Evolutionary conservation across 1,140 invertebrate species (phyloP).

Genomic region (Eumaeus atala): DNA sequence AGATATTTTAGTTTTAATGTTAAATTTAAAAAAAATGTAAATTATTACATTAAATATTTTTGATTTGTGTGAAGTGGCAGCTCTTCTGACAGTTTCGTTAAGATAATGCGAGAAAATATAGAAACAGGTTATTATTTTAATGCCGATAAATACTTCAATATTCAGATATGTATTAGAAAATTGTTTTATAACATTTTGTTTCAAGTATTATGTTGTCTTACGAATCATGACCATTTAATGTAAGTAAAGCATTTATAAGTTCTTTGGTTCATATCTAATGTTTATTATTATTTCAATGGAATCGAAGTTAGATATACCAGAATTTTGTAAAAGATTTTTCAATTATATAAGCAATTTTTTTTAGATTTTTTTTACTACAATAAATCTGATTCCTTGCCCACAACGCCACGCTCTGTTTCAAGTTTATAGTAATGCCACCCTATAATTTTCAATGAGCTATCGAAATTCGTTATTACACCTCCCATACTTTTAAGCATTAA

Average conservation of each 20-base stretch:
- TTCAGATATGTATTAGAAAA: slow-evolving; percentile 9
- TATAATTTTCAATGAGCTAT: too few relatives aligned
- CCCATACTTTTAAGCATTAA: too few relatives aligned
- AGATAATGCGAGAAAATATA: too few relatives aligned
- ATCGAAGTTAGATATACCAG: slow-evolving; percentile 47
- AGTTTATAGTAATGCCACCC: too few relatives aligned
- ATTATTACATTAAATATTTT: too few relatives aligned
- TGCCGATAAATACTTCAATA: background rate
- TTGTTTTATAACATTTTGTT: slow-evolving; percentile 4
- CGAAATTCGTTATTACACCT: too few relatives aligned
- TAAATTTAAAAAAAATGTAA: too few relatives aligned
- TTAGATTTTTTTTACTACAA: slow-evolving; percentile 7
- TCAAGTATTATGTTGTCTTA: slow-evolving; percentile 5
- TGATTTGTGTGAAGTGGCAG: background rate
- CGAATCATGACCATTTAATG: slow-evolving; percentile 29
- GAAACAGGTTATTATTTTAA: too few relatives aligned
- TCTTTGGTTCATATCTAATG: slow-evolving; percentile 28
- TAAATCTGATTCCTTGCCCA: background rate
- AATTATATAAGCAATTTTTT: slow-evolving; percentile 47
- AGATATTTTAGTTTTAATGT: background rate
- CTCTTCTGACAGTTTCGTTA: background rate
- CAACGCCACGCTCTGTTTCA: too few relatives aligned
- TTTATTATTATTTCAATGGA: slow-evolving; percentile 43
- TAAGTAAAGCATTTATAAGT: slow-evolving; percentile 54
- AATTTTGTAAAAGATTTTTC: slow-evolving; percentile 68